A percentile compares a stretch with the other conserved stretches of the same genome.
These are phyloP conservation scores for Amphibalanus amphitrite DNA, from an alignment of 1,140 invertebrate genomes.

Conservation along the genomic window DNA sequence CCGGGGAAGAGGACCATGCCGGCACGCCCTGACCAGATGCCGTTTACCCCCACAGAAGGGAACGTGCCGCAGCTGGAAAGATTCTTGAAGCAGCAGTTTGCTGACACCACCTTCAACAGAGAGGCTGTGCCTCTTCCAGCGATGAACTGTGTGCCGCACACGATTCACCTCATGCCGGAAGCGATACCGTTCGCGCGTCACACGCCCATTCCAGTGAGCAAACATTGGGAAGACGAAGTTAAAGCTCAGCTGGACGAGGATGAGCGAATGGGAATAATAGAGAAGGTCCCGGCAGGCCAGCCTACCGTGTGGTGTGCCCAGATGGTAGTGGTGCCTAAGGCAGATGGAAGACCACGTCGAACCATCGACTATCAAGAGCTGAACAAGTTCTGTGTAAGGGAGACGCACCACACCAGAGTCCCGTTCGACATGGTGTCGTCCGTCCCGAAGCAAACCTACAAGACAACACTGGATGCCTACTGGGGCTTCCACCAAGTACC, in stretches of 20 bases:
- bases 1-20: too few species aligned
- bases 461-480: conserved; percentile 7
- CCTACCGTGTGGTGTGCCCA: conserved; percentile 4
- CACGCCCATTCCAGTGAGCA: conserved; percentile 4
- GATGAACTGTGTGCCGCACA: conserved; percentile 7
- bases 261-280: conserved; percentile 7
- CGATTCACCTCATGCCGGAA: conserved; percentile 7
- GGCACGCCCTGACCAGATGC: too few species aligned
- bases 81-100: too few species aligned
- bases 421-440: conserved; percentile 5
- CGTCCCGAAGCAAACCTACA: conserved; percentile 1
- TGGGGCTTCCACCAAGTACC: conserved; percentile 4
- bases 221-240: conserved; percentile 4
- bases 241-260: conserved; percentile 8
- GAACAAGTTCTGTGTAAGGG: conserved; percentile 1
- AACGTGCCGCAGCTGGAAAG: too few species aligned
- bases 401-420: conserved; percentile 6
- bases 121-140: neutral
- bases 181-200: conserved; percentile 7
- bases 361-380: conserved; percentile 8
- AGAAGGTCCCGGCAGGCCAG: conserved; percentile 4
- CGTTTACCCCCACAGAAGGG: too few species aligned
- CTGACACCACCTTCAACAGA: too few species aligned
- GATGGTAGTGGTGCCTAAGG: conserved; percentile 9
- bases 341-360: conserved; percentile 2